These are phyloP conservation scores for Diachrysia chrysitis DNA, from an alignment of 2,888 invertebrate genomes.

Conservation along the genomic window DNA sequence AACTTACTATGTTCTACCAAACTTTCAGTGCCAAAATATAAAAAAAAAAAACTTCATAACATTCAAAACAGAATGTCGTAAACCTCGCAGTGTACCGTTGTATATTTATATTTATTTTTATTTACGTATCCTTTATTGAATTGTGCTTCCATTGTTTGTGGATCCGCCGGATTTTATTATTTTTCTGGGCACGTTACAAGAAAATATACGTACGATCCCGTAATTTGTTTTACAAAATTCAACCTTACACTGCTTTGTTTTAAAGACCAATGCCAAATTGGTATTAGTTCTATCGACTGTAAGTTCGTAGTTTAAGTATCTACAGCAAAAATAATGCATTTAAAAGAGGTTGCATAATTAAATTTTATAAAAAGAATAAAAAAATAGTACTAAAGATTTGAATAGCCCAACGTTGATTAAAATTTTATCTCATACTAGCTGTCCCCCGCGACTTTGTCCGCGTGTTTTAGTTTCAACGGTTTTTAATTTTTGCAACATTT, in stretches of 20 bases:
- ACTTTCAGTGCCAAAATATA: constrained; percentile 15
- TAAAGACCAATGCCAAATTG: neutral
- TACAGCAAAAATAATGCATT: neutral
- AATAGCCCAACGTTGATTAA: neutral
- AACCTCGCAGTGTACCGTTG: constrained; percentile 14
- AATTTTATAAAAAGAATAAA: neutral
- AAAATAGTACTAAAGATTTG: neutral
- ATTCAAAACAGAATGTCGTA: constrained; percentile 39
- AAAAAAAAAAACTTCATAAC: constrained; percentile 26
- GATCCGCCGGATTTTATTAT: constrained; percentile 36
- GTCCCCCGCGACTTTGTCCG: too few species aligned
- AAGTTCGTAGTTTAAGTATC: neutral
- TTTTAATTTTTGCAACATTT: too few species aligned
- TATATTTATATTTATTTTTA: constrained; percentile 16
- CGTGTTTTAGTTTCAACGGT: too few species aligned
- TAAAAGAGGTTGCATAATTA: neutral
- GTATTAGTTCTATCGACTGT: neutral
- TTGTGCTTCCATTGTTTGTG: constrained; percentile 38
- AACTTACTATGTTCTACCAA: too few species aligned
- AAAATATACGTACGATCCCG: neutral
- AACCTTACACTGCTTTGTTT: neutral
- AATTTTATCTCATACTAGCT: neutral
- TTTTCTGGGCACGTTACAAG: constrained; percentile 23
- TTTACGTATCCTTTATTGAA: constrained; percentile 36
- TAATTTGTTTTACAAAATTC: neutral